A percentile compares a stretch with the other conserved stretches of the same genome.
Evolutionary conservation across 1,140 invertebrate genomes (phyloP).

Genomic region (Bathynomus jamesi): DNA sequence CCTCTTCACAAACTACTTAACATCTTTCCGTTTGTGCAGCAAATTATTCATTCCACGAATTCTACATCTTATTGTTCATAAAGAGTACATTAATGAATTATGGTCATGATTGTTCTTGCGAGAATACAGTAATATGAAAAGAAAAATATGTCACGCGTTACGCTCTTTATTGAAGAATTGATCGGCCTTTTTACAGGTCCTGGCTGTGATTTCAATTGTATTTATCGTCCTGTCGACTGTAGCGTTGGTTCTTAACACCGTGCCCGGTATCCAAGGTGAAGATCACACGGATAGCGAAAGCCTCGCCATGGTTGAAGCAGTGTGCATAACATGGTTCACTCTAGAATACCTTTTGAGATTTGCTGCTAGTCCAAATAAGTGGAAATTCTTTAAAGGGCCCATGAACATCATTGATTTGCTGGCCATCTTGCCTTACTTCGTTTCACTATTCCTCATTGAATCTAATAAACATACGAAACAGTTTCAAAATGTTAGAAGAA

Average conservation of each 20-base stretch:
- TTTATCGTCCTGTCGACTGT: constrained; percentile 99
- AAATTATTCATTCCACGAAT: too few relatives aligned
- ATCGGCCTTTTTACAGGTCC: constrained; percentile 66
- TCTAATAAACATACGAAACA: constrained; percentile 94
- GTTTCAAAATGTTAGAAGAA: constrained; percentile 91
- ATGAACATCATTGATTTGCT: constrained; percentile 97
- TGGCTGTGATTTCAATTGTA: constrained; percentile 97
- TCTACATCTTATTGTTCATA: too few relatives aligned
- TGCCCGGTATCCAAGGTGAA: constrained; percentile 83
- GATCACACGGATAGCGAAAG: constrained; percentile 79
- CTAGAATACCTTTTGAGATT: constrained; percentile 96
- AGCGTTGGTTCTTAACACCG: constrained; percentile 94
- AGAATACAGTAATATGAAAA: too few relatives aligned
- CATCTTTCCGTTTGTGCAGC: too few relatives aligned
- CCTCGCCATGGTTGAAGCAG: constrained; percentile 92
- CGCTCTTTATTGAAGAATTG: not conserved
- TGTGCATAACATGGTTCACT: constrained; percentile 99
- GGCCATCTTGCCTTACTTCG: constrained; percentile 97
- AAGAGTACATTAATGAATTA: too few relatives aligned
- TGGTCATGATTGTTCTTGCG: too few relatives aligned
- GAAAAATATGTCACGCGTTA: too few relatives aligned
- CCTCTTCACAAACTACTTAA: too few relatives aligned
- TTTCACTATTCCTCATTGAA: constrained; percentile 89
- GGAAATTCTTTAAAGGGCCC: constrained; percentile 99
- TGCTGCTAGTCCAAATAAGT: constrained; percentile 96